phyloP scores from a whole-genome alignment of 2,113 vertebrate species.

The Dipodomys merriami region DNA sequence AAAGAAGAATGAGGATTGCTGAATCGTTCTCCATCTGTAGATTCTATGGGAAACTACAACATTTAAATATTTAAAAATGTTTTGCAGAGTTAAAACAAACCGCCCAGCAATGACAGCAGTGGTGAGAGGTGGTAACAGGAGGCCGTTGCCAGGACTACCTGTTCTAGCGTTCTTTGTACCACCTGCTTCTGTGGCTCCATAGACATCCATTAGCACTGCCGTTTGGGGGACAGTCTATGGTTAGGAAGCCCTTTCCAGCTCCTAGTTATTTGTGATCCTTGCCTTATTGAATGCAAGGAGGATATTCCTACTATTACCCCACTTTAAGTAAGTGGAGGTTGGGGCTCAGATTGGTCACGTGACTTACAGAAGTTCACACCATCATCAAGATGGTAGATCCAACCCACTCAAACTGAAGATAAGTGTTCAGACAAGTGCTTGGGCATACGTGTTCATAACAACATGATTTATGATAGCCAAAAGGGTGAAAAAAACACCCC shows the following conservation, averaged over 20 bases:
- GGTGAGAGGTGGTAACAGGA: background rate
- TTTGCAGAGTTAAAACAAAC: background rate
- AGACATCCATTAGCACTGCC: background rate
- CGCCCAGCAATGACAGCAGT: background rate
- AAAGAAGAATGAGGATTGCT: background rate
- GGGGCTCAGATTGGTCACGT: background rate
- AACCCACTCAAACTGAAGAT: background rate
- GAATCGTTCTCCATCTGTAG: background rate
- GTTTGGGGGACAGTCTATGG: background rate
- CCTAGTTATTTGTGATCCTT: background rate
- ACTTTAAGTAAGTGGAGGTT: background rate
- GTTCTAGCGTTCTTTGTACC: background rate
- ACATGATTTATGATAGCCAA: background rate
- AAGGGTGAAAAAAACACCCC: background rate
- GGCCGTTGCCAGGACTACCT: background rate
- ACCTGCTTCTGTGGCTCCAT: background rate
- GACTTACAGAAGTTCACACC: conserved; percentile 9
- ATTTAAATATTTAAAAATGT: background rate
- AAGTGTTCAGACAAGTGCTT: background rate
- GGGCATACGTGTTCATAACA: background rate
- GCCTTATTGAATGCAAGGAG: background rate
- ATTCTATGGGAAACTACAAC: background rate
- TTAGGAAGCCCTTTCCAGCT: background rate
- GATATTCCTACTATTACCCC: background rate
- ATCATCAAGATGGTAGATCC: background rate